Percentiles rank a stretch among this genome's conserved stretches.
Conservation (phyloP, 2,113 vertebrate genomes). For the Peucedramus taeniatus region DNA sequence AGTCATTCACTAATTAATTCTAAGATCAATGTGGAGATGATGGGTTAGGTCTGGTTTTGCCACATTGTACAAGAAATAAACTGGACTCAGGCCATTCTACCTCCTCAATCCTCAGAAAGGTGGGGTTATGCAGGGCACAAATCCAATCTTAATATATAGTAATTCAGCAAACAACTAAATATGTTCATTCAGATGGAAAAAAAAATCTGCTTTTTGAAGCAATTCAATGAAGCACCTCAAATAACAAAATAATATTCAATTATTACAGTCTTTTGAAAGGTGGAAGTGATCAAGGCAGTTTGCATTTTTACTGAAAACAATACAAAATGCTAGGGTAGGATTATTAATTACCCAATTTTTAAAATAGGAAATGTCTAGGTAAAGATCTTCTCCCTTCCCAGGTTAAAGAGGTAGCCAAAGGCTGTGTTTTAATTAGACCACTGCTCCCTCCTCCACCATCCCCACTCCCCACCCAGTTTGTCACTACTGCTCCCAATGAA, state of each 20-base stretch:
- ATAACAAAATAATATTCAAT: not conserved
- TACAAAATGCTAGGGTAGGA: not conserved
- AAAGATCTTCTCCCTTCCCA: not conserved
- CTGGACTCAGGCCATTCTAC: not conserved
- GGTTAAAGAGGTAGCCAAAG: not conserved
- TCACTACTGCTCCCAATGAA: not conserved
- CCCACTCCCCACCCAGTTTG: not conserved
- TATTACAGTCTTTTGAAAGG: not conserved
- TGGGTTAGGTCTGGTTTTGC: not conserved
- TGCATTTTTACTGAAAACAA: not conserved
- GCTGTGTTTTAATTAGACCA: not conserved
- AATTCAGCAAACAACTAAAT: not conserved
- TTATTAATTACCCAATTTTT: not conserved
- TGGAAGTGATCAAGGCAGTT: not conserved
- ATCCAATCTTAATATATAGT: not conserved
- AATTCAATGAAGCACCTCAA: not conserved
- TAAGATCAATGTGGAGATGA: not conserved
- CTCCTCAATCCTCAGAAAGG: not conserved
- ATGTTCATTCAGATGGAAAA: not conserved
- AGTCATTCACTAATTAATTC: not conserved
- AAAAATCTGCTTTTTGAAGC: not conserved
- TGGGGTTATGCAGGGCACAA: not conserved
- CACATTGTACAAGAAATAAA: not conserved
- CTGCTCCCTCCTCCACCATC: not conserved
- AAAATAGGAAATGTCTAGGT: not conserved